Evolutionary conservation across 2,888 invertebrate genomes (phyloP).

Genomic region (Ectropis crepuscularia): DNA sequence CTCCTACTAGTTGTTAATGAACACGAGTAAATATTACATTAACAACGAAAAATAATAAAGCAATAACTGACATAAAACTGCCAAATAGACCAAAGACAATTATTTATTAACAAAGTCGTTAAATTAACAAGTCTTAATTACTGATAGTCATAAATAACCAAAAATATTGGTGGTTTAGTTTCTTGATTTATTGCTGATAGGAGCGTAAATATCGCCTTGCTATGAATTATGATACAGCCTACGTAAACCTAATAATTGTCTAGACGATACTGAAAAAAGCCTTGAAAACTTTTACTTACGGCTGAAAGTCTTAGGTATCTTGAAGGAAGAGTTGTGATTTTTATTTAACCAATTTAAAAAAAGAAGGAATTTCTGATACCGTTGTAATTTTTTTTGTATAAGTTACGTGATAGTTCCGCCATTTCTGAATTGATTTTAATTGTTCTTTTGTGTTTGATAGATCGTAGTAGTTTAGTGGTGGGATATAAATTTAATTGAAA

Average conservation of each 20-base stretch:
- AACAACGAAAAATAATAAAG: background rate
- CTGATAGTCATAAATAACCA: constrained; percentile 25
- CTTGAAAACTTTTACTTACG: background rate
- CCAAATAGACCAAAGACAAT: background rate
- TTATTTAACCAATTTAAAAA: background rate
- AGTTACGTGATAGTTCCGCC: no score
- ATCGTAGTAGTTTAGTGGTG: no score
- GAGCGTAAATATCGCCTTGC: constrained; percentile 23
- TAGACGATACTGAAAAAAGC: constrained; percentile 7
- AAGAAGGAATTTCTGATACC: no score
- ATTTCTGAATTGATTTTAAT: no score
- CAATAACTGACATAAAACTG: no score
- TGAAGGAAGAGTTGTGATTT: background rate
- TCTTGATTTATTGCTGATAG: constrained; percentile 26
- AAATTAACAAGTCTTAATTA: constrained; percentile 20
- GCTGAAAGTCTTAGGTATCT: background rate
- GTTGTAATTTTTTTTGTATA: no score
- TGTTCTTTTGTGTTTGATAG: no score
- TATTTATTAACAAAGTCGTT: constrained; percentile 9
- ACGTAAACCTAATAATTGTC: constrained; percentile 24
- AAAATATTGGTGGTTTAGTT: constrained; percentile 32
- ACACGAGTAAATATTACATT: no score
- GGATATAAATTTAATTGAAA: no score
- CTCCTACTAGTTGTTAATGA: no score
- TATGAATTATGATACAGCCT: constrained; percentile 23